These are phyloP conservation scores for Aphidius ervi DNA, from an alignment of 1,140 invertebrate species.

Conservation along the genomic window DNA sequence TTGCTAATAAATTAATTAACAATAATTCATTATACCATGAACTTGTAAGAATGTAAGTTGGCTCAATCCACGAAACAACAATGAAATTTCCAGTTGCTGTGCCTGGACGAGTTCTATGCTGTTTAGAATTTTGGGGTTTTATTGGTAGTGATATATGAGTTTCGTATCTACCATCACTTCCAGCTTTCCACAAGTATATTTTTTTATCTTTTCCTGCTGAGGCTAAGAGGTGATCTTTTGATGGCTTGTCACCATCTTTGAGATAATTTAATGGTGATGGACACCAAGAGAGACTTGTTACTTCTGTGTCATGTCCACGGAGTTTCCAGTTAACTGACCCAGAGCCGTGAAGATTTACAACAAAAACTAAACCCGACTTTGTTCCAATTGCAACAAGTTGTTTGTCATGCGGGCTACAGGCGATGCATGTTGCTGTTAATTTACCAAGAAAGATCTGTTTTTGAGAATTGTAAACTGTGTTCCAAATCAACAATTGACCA, in stretches of 20 bases:
- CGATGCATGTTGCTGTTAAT: conserved; percentile 55
- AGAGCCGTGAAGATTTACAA: conserved; percentile 57
- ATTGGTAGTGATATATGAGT: conserved; percentile 37
- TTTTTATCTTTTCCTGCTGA: conserved; percentile 53
- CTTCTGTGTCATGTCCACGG: conserved; percentile 67
- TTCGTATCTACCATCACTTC: conserved; percentile 55
- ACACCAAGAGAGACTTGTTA: conserved; percentile 70
- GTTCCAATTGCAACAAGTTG: conserved; percentile 63
- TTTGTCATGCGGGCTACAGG: conserved; percentile 61
- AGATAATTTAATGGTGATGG: conserved; percentile 58
- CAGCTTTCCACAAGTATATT: conserved; percentile 58
- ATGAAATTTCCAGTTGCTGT: conserved; percentile 45
- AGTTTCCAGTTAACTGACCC: conserved; percentile 63
- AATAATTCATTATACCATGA: conserved; percentile 55
- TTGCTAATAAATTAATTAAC: conserved; percentile 46
- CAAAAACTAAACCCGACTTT: conserved; percentile 61
- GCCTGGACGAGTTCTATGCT: conserved; percentile 35
- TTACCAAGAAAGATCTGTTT: conserved; percentile 48
- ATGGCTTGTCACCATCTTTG: conserved; percentile 10
- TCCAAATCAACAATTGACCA: conserved; percentile 64
- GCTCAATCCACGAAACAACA: conserved; percentile 56
- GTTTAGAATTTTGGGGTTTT: conserved; percentile 26
- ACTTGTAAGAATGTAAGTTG: conserved; percentile 50
- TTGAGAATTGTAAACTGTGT: conserved; percentile 55
- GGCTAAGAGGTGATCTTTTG: conserved; percentile 53